Evolutionary conservation across 2,113 vertebrate species (phyloP).

Genomic region (Ciconia stormi): DNA sequence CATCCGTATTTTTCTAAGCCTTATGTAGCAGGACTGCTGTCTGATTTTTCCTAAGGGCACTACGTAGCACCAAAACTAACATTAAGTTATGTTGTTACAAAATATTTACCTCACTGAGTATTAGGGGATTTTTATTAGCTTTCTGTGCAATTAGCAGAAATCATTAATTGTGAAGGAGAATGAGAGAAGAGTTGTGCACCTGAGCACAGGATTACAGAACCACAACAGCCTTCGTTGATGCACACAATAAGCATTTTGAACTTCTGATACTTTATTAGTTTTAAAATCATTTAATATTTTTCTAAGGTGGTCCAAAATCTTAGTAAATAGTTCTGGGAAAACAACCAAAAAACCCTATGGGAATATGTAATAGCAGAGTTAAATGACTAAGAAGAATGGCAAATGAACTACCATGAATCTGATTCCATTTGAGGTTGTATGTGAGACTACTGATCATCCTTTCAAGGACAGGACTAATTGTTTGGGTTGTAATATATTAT

Average conservation of each 20-base stretch:
- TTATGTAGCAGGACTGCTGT: neutral
- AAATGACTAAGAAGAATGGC: neutral
- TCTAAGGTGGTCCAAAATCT: neutral
- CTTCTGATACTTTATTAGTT: neutral
- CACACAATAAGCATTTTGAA: neutral
- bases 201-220: neutral
- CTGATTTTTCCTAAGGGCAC: neutral
- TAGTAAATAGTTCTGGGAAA: neutral
- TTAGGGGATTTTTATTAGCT: neutral
- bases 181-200: neutral
- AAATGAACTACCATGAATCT: neutral
- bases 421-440: neutral
- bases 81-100: neutral
- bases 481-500: neutral
- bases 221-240: neutral
- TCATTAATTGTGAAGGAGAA: neutral
- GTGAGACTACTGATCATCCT: neutral
- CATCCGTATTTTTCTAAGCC: neutral
- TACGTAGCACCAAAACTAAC: neutral
- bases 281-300: neutral
- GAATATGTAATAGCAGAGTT: neutral
- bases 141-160: neutral
- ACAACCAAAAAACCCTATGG: rapidly evolving
- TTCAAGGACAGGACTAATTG: neutral
- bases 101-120: neutral